phyloP scores from a whole-genome alignment of 2,888 invertebrate species.

The Chymomyza procnemis region DNA sequence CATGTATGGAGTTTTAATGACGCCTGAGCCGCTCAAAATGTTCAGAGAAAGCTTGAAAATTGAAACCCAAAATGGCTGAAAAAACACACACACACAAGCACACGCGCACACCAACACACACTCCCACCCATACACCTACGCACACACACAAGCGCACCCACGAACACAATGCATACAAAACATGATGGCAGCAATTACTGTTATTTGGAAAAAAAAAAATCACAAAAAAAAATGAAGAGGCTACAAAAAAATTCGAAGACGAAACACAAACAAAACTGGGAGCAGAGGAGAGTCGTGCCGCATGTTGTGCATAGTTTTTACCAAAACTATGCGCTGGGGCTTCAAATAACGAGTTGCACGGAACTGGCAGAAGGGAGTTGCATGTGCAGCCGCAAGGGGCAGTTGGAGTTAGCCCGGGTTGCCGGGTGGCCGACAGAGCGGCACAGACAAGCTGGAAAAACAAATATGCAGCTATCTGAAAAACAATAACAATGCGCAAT shows the following conservation, averaged over 20 bases:
- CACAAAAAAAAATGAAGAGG: conserved; percentile 19
- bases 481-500: conserved; percentile 67
- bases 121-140: neutral
- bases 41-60: neutral
- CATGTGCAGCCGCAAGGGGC: neutral
- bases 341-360: conserved; percentile 33
- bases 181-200: conserved; percentile 42
- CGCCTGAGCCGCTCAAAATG: neutral
- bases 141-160: neutral
- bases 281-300: neutral
- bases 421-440: conserved; percentile 5
- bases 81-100: neutral
- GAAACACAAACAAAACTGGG: neutral
- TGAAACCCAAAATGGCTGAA: neutral
- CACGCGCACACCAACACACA: too few relatives aligned
- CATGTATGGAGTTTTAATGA: neutral
- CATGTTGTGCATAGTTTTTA: neutral
- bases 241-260: conserved; percentile 10
- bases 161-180: conserved; percentile 17
- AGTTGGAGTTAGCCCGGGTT: neutral
- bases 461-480: conserved; percentile 54
- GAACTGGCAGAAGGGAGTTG: neutral
- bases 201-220: conserved; percentile 26
- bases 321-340: conserved; percentile 7
- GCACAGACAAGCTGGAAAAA: conserved; percentile 31